Evolutionary conservation across 1,140 invertebrate species (phyloP).

Genomic region (Aphaenogaster rudis): DNA sequence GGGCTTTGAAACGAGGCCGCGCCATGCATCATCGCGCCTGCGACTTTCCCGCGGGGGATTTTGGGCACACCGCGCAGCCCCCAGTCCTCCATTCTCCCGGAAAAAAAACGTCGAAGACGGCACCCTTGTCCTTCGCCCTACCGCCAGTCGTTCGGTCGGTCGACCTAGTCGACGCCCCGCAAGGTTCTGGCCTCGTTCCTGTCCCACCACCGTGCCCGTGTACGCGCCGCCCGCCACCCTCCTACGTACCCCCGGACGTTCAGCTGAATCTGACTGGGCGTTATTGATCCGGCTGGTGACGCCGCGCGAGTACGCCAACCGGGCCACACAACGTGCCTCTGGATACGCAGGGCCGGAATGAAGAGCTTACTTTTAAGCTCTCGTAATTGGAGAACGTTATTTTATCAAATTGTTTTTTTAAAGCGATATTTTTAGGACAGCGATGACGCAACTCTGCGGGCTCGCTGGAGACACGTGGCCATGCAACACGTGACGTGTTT

Average conservation of each 20-base stretch:
- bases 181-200: constrained; percentile 42
- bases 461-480: background rate
- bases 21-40: background rate
- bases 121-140: constrained; percentile 31
- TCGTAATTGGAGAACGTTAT: background rate
- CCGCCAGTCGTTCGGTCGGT: background rate
- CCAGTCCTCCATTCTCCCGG: background rate
- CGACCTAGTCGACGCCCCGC: constrained; percentile 41
- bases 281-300: constrained; percentile 71
- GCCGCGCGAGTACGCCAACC: constrained; percentile 68
- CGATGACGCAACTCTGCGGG: background rate
- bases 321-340: constrained; percentile 63
- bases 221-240: constrained; percentile 37
- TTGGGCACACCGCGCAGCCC: background rate
- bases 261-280: constrained; percentile 66
- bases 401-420: background rate
- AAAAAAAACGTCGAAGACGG: constrained; percentile 10
- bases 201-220: constrained; percentile 22
- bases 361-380: constrained; percentile 5
- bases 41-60: background rate
- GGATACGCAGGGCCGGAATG: constrained; percentile 25
- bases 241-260: constrained; percentile 58
- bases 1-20: background rate
- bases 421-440: background rate
- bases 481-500: background rate